These are phyloP conservation scores for Girardinichthys multiradiatus DNA, from an alignment of 2,113 vertebrate genomes.

Conservation along the genomic window DNA sequence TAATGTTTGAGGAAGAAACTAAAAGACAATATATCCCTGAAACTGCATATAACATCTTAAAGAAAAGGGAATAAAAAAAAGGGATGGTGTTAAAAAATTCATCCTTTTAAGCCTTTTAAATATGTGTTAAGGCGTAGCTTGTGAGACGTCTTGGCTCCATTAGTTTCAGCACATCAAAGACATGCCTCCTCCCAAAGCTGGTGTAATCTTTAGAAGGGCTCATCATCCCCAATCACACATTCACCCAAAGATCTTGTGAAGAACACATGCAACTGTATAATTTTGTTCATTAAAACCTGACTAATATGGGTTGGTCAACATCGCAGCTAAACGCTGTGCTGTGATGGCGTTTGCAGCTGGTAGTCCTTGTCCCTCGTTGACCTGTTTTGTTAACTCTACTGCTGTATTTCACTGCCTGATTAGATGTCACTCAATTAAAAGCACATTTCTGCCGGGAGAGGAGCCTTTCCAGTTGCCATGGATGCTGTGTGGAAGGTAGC, in stretches of 20 bases:
- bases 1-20: slow-evolving; percentile 50
- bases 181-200: slow-evolving; percentile 62
- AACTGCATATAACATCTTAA: slow-evolving; percentile 44
- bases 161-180: slow-evolving; percentile 78
- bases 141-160: slow-evolving; percentile 66
- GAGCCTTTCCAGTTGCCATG: slow-evolving; percentile 75
- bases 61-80: slow-evolving; percentile 19
- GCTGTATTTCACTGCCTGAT: slow-evolving; percentile 78
- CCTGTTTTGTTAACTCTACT: slow-evolving; percentile 74
- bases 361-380: slow-evolving; percentile 63
- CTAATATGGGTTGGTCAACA: slow-evolving; percentile 42
- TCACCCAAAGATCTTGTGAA: slow-evolving; percentile 62
- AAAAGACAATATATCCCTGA: slow-evolving; percentile 41
- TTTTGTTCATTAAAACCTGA: slow-evolving; percentile 60
- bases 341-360: slow-evolving; percentile 42
- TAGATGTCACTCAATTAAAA: slow-evolving; percentile 85
- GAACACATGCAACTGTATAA: slow-evolving; percentile 56
- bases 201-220: slow-evolving; percentile 70
- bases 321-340: slow-evolving; percentile 4
- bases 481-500: slow-evolving; percentile 71
- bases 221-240: slow-evolving; percentile 73
- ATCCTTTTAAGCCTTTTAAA: slow-evolving; percentile 68
- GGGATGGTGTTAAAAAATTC: slow-evolving; percentile 64
- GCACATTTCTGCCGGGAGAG: slow-evolving; percentile 74
- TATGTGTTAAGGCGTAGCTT: slow-evolving; percentile 67